Conservation (phyloP, 2,888 invertebrate genomes). For the Electrophaes corylata region DNA sequence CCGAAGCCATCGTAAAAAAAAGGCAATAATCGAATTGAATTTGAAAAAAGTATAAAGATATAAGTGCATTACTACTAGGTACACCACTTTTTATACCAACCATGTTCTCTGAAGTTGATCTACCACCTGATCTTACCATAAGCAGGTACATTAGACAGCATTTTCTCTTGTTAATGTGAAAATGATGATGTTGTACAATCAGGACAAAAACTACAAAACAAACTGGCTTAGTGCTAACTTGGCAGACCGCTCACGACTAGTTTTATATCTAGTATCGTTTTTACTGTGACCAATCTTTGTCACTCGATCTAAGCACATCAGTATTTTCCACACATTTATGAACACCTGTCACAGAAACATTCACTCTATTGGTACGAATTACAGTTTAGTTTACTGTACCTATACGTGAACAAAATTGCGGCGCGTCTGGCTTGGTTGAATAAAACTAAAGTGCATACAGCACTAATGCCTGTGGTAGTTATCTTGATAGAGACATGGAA, state of each 20-base stretch:
- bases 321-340: neutral
- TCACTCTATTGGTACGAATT: neutral
- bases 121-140: neutral
- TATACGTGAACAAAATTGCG: too few relatives aligned
- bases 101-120: neutral
- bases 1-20: too few relatives aligned
- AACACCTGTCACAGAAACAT: neutral
- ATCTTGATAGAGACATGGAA: too few relatives aligned
- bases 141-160: neutral
- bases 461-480: too few relatives aligned
- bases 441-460: too few relatives aligned
- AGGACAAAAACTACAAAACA: conserved; percentile 1
- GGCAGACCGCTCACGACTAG: conserved; percentile 3
- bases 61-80: too few relatives aligned
- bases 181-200: conserved; percentile 8
- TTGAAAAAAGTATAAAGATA: too few relatives aligned
- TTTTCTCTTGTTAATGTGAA: conserved; percentile 12
- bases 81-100: neutral
- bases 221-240: conserved; percentile 5
- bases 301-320: conserved; percentile 1
- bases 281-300: conserved; percentile 11
- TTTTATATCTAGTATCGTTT: conserved; percentile 12
- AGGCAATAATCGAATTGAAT: too few relatives aligned
- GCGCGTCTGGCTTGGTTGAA: too few relatives aligned
- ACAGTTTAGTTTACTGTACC: neutral